Base-by-base conservation (phyloP, 2,113 vertebrate genomes). In the Dipodomys stephensi region DNA sequence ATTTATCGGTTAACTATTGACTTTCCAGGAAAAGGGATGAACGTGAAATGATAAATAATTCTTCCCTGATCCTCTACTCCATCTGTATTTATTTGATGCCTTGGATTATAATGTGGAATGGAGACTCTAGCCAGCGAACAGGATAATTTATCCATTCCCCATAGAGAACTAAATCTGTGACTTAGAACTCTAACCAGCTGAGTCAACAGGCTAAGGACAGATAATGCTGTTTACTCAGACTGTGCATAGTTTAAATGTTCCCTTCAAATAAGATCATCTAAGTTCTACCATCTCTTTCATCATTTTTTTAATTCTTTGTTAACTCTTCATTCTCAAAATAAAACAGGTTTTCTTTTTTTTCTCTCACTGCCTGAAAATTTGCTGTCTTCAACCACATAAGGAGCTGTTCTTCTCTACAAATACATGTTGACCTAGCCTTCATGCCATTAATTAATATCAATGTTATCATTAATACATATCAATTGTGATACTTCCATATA, bases 151-250 rank as follows among this genome's bases (percentile, higher is more conserved):
- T 73, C 67, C 57, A 23, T n/a, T 84, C 77, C 91, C 89, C 71
- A 18, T 25, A 71, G 46, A 46, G 11, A 94, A 72, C 65, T 69
- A 64, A 78, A 35, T 90, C 65, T 83, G 49, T 88, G 39, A 73
- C 13, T 49, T 64, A 53, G 65, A 96, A 88, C 32, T 93, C 76
- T 65, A 92, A 71, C 78, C 82, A 95, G 88, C 90, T 88, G 84
- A 94, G 10, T 90, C 83, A 93, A 95, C 49, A 94, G 35, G 65
- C 49, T 71, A 83, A 32, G 12, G 23, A 49, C 72, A 93, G 73
- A 82, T 87, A 91, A 91, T 46, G 16, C 39, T 95, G 4, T 82
- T 85, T 93, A 87, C 23, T 32, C 27, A 27, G 25, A 88, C 3
- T 19, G 69, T 16, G 10, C 8, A 67, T 71, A 65, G 90, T 88